Conservation (phyloP, 2,888 invertebrate genomes). For the Palloptera scutellata region DNA sequence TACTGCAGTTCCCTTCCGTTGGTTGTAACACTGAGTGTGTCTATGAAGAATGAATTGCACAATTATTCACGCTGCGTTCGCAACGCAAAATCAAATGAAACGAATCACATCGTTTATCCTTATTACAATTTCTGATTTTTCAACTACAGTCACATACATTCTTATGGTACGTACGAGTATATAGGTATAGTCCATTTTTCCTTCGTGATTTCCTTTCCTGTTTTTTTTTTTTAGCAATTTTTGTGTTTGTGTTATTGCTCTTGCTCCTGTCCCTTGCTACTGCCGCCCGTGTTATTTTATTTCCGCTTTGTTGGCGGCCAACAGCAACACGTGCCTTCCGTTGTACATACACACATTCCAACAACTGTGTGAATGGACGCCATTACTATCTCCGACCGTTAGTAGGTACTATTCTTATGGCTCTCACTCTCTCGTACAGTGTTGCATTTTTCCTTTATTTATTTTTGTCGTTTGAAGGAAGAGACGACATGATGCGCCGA, state of each 20-base stretch:
- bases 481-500: too few species aligned
- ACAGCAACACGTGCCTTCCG: conserved; percentile 18
- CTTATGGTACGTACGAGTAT: not conserved
- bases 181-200: not conserved
- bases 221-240: too few species aligned
- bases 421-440: not conserved
- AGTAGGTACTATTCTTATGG: conserved; percentile 20
- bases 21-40: too few species aligned
- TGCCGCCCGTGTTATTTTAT: conserved; percentile 8
- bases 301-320: conserved; percentile 15
- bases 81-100: not conserved
- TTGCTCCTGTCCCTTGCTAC: too few species aligned
- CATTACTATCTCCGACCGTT: conserved; percentile 27
- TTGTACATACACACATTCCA: conserved; percentile 12
- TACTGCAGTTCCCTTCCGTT: too few species aligned
- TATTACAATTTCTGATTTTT: conserved; percentile 31
- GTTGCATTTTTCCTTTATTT: conserved; percentile 4
- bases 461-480: too few species aligned
- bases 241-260: too few species aligned
- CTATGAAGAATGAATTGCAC: too few species aligned
- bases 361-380: conserved; percentile 22
- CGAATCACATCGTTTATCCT: conserved; percentile 23
- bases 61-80: too few species aligned
- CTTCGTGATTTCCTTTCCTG: not conserved
- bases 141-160: not conserved